Base-by-base conservation (phyloP, 2,113 vertebrate species). In the Regulus satrapa region DNA sequence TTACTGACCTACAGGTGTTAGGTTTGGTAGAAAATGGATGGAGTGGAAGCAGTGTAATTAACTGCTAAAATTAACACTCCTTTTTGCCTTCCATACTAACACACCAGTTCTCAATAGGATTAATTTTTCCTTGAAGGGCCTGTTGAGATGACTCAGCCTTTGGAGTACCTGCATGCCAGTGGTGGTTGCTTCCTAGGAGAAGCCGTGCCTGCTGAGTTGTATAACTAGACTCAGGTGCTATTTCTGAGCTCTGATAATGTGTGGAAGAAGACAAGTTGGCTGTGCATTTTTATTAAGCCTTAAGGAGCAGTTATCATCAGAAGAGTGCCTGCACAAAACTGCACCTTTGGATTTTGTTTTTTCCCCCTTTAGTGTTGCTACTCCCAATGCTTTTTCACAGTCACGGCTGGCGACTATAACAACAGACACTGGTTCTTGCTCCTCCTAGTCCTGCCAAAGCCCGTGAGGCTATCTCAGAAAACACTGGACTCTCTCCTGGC, bases 211-310 rank as follows among this genome's bases (percentile, higher is more conserved):
- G 48, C 81, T 85, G 48, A 86, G 38, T 86, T 88, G 62, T 94
- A 6, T 87, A 92, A 92, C 88, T 81, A 74, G 40, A 66, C 41
- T 92, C 64, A 58, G 80, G 83, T 92, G 80, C 46, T 95, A 26
- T 86, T 96, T 92, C 78, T 83, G 95, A 93, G 71, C 82, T 92
- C 62, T 92, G 38, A 77, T 95, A 92, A 79, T 68, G 45, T 77
- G 56, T 86, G 83, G 56, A 92, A 93, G 89, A 93, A 85, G 91
- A 94, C 75, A 91, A 74, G 84, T 85, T 96, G 56, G 76, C 75
- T 4, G 6, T 85, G 91, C 59, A 76, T 94, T 96, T 96, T 94
- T 96, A 88, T 96, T 81, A 91, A 96, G 82, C 82, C 83, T 96
- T 58, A 74, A 94, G 87, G 94, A 89, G 71, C 71, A 74, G 67